These are phyloP conservation scores for Nomada flava DNA, from an alignment of 2,888 invertebrate species.

Conservation along the genomic window DNA sequence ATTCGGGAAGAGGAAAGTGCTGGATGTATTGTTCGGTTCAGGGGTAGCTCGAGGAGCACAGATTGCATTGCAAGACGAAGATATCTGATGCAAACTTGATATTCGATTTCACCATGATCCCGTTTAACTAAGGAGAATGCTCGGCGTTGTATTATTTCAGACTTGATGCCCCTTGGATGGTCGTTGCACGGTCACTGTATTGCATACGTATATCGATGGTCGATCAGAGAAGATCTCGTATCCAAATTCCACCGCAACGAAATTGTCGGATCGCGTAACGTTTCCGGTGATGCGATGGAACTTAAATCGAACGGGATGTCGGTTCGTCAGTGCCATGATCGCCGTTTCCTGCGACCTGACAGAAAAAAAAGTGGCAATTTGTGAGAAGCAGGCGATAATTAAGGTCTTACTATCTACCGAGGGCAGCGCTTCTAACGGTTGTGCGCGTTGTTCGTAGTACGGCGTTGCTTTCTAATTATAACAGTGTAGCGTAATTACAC, in stretches of 20 bases:
- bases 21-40: background rate
- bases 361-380: slow-evolving; percentile 28
- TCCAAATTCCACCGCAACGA: no score
- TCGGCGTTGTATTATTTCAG: no score
- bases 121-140: no score
- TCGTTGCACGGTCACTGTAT: no score
- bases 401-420: slow-evolving; percentile 39
- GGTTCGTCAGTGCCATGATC: slow-evolving; percentile 18
- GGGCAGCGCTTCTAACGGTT: slow-evolving; percentile 58
- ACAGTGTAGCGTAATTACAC: slow-evolving; percentile 66
- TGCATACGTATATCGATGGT: no score
- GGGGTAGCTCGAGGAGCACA: no score
- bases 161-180: no score
- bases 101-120: no score
- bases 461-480: slow-evolving; percentile 68
- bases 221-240: no score
- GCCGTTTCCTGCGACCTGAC: background rate
- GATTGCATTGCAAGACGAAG: no score
- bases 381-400: slow-evolving; percentile 53
- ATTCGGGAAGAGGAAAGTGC: slow-evolving; percentile 5
- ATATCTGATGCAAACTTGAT: no score
- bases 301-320: background rate
- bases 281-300: slow-evolving; percentile 24
- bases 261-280: background rate
- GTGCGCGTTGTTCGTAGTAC: slow-evolving; percentile 40